Evolutionary conservation across 2,888 invertebrate species (phyloP), one percentile per base, ranked within the genome.

Genomic region (Dyspetes luteomarginatus): DNA sequence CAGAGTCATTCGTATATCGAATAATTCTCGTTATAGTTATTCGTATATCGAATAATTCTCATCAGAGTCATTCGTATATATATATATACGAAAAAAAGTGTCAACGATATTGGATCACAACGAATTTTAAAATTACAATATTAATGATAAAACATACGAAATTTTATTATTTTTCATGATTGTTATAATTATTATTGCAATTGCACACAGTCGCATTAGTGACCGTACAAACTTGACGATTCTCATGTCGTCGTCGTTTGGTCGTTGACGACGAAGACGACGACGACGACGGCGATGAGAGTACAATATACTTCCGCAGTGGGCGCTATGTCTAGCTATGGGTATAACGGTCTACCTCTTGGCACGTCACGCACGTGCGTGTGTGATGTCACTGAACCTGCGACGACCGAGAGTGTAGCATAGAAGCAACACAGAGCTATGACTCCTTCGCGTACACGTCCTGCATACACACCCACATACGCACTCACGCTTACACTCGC

Each of bases 301-400:
- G 81, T 83, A 86, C 86, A 86, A 86, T 86, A 82, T 80, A 86
- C 86, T 85, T 86, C 86, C 87, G 85, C 82, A 86, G 87, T 85
- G 85, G 86, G 86, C 85, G 86, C 88, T 89, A 83, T 85, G 83
- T 83, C 36, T 87, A 82, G 83, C 84, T 87, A 88, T 88, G 88
- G 86, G 86, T 83, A 87, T 92, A 92, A 92, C 92, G 92, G 91
- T 91, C 89, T 88, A 86, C 87, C 17, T 56, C 74, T 28, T 84
- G 84, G 84, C 85, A 87, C 90, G 91, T 91, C 91, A 92, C 91
- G 92, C 91, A 91, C 88, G 86, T 88, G 89, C 90, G 89, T 90
- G 87, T 89, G 87, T 87, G 88, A 91, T 92, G 92, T 92, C 91
- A 91, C 91, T 92, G 92, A 92, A 91, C 92, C 86, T 91, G 88